Conservation (phyloP, 2,888 invertebrate genomes). For the Athetis lepigone region DNA sequence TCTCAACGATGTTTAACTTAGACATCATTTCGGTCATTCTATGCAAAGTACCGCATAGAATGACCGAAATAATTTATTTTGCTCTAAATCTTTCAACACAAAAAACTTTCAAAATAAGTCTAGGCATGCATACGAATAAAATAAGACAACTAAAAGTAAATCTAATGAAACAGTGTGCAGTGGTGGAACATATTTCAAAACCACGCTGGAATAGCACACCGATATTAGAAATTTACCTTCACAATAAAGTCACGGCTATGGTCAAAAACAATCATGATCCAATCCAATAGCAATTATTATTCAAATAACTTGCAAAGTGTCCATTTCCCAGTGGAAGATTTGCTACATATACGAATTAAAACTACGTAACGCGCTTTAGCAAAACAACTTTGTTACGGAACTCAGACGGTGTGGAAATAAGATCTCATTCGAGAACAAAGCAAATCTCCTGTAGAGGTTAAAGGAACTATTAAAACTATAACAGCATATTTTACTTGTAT, state of each 20-base stretch:
- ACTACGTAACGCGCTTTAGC: slow-evolving; percentile 39
- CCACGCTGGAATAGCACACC: slow-evolving; percentile 39
- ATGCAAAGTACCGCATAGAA: slow-evolving; percentile 3
- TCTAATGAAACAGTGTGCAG: neutral
- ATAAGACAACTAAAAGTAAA: neutral
- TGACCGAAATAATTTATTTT: neutral
- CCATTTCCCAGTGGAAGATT: slow-evolving; percentile 14
- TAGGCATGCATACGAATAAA: neutral
- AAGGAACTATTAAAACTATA: slow-evolving; percentile 17
- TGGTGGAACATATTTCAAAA: slow-evolving; percentile 16
- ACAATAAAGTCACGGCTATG: slow-evolving; percentile 49
- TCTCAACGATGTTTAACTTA: no score
- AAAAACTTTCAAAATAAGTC: slow-evolving; percentile 1
- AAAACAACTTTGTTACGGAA: slow-evolving; percentile 30
- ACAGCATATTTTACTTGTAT: no score
- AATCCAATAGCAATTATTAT: slow-evolving; percentile 42
- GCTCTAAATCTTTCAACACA: slow-evolving; percentile 7
- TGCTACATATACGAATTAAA: slow-evolving; percentile 35
- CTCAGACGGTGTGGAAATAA: slow-evolving; percentile 29
- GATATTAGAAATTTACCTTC: slow-evolving; percentile 27
- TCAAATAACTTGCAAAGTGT: slow-evolving; percentile 46
- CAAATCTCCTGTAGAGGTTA: slow-evolving; percentile 1
- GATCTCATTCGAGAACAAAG: slow-evolving; percentile 17
- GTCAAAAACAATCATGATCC: slow-evolving; percentile 51
- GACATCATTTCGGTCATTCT: neutral